Conservation (phyloP, 2,113 vertebrate genomes). For the Varanus salvator region DNA sequence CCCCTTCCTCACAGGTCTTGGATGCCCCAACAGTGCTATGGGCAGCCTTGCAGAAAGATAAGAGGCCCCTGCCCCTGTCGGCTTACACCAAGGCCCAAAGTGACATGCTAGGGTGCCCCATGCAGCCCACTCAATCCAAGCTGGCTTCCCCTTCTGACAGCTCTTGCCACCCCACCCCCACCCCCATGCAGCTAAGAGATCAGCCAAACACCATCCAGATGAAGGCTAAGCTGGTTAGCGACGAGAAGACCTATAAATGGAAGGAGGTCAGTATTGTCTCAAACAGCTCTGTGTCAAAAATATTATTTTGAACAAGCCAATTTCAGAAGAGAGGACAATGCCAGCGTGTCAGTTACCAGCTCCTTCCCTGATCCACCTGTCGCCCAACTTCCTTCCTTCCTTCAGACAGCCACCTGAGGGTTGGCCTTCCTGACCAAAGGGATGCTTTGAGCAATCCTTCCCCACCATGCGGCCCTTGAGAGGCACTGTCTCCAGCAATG, state of each 20-base stretch:
- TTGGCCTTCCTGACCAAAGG: not conserved
- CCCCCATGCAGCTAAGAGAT: not conserved
- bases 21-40: slow-evolving; percentile 10
- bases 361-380: fast-evolving
- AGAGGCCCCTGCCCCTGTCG: not conserved
- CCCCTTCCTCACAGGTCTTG: slow-evolving; percentile 24
- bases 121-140: slow-evolving; percentile 26
- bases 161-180: not conserved
- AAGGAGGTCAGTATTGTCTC: not conserved
- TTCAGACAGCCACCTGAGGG: not conserved
- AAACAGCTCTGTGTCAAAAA: not conserved
- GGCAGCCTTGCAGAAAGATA: not conserved
- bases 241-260: not conserved
- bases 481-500: no score
- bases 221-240: slow-evolving; percentile 35
- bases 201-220: not conserved
- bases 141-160: slow-evolving; percentile 40
- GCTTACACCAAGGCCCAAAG: slow-evolving; percentile 24
- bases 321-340: not conserved
- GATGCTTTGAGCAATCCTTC: not conserved
- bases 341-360: not conserved
- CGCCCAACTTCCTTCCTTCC: not conserved
- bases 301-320: not conserved
- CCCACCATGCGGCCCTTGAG: not conserved
- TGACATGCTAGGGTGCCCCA: slow-evolving; percentile 50